Percentiles rank a stretch among this genome's conserved stretches.
Evolutionary conservation across 2,797 vertebrate species (phyloP).

Genomic region (Etheostoma nigrum): DNA sequence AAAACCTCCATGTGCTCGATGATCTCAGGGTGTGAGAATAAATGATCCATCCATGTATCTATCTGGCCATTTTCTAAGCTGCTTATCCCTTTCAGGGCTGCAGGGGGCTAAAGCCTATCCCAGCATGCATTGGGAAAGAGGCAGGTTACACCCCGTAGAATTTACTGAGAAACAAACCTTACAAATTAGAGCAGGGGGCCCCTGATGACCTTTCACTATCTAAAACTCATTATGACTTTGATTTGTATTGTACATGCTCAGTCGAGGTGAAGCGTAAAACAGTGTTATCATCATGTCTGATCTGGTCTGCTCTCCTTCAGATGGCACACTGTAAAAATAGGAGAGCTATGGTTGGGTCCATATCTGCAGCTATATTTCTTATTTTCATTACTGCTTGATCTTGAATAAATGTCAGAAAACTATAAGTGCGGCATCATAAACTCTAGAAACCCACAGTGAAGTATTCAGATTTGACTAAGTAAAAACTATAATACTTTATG

Average conservation of each 20-base stretch:
- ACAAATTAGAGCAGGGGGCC: constrained; percentile 43
- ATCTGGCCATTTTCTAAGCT: constrained; percentile 5
- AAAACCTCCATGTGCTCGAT: not conserved
- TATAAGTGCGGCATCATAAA: too few relatives aligned
- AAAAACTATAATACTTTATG: too few relatives aligned
- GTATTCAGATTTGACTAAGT: too few relatives aligned
- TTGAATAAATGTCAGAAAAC: not conserved
- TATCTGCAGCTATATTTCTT: not conserved
- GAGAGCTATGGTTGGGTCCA: not conserved
- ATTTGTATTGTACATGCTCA: constrained; percentile 46
- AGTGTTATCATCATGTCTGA: constrained; percentile 8
- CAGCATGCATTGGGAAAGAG: constrained; percentile 20
- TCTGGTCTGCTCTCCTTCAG: constrained; percentile 3
- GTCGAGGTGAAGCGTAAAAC: constrained; percentile 31
- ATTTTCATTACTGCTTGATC: not conserved
- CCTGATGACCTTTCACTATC: constrained; percentile 29
- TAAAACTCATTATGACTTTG: constrained; percentile 31
- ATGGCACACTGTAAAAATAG: constrained; percentile 9
- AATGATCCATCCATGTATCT: constrained; percentile 13
- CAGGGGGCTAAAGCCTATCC: constrained; percentile 8
- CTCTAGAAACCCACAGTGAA: too few relatives aligned
- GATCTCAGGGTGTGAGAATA: constrained; percentile 13
- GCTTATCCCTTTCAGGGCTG: not conserved
- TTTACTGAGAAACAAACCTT: constrained; percentile 47
- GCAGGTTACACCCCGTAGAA: not conserved